Conservation (phyloP, 2,113 vertebrate species). For the Hippocampus comes region DNA sequence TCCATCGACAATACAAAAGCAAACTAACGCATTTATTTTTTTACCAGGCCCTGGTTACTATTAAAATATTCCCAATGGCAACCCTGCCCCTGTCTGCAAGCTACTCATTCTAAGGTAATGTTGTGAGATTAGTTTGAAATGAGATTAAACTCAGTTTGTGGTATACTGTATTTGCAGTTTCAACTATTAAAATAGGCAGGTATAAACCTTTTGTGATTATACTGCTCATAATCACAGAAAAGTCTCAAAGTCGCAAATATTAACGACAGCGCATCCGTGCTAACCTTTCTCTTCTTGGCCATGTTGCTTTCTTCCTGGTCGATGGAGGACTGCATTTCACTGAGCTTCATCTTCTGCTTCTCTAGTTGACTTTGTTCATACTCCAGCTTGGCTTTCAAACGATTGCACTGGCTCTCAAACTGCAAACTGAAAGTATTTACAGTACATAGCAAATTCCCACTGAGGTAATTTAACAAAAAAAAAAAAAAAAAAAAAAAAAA, state of each 20-base stretch:
- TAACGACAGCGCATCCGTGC: background rate
- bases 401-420: constrained; percentile 84
- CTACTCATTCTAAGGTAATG: too few relatives aligned
- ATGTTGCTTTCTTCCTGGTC: constrained; percentile 67
- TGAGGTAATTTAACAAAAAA: background rate
- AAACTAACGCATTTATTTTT: background rate
- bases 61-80: too few relatives aligned
- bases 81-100: too few relatives aligned
- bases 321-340: constrained; percentile 66
- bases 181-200: too few relatives aligned
- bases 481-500: too few relatives aligned
- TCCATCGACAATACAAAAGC: background rate
- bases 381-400: constrained; percentile 79
- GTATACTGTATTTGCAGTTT: too few relatives aligned
- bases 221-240: too few relatives aligned
- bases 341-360: constrained; percentile 66
- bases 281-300: constrained; percentile 70
- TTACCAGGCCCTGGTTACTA: too few relatives aligned
- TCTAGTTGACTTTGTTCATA: constrained; percentile 78
- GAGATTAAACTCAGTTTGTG: too few relatives aligned
- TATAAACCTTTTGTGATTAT: too few relatives aligned
- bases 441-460: background rate
- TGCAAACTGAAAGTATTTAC: constrained; percentile 74
- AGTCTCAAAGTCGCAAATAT: too few relatives aligned
- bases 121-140: too few relatives aligned